Evolutionary conservation across 2,888 invertebrate species (phyloP).

Genomic region (Aspidiotus destructor): DNA sequence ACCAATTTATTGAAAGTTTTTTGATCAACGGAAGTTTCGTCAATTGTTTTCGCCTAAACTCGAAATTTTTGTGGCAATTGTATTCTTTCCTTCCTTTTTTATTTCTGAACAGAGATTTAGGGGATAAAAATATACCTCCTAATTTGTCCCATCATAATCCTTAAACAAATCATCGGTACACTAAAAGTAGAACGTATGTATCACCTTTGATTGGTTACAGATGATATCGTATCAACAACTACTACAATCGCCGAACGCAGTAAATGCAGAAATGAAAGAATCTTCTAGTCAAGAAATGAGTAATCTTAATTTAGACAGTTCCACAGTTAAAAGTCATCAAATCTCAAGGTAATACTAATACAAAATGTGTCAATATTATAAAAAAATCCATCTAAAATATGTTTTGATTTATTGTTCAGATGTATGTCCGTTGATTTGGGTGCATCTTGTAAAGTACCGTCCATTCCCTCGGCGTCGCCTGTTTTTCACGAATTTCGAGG

Average conservation of each 20-base stretch:
- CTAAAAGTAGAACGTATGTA: not conserved
- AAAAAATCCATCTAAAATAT: not conserved
- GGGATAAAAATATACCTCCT: too few relatives aligned
- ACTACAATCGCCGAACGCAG: not conserved
- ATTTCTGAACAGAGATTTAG: too few relatives aligned
- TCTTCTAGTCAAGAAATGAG: conserved; percentile 4
- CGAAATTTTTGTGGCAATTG: too few relatives aligned
- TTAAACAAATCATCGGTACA: not conserved
- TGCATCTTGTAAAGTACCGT: conserved; percentile 31
- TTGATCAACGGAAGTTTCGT: too few relatives aligned
- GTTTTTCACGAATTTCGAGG: conserved; percentile 33
- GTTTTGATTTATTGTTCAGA: conserved; percentile 19
- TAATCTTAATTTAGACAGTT: not conserved
- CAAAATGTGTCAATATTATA: not conserved
- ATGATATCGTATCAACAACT: conserved; percentile 29
- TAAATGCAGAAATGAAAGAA: conserved; percentile 11
- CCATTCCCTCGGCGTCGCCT: conserved; percentile 30
- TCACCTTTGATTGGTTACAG: not conserved
- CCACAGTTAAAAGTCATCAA: conserved; percentile 11
- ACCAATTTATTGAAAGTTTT: too few relatives aligned
- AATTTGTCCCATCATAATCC: too few relatives aligned
- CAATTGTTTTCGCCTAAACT: too few relatives aligned
- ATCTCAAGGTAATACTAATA: conserved; percentile 15
- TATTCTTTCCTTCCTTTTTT: too few relatives aligned
- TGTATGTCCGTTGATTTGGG: conserved; percentile 35